phyloP scores from a whole-genome alignment of 2,888 invertebrate genomes.

The Stenodema calcarata region DNA sequence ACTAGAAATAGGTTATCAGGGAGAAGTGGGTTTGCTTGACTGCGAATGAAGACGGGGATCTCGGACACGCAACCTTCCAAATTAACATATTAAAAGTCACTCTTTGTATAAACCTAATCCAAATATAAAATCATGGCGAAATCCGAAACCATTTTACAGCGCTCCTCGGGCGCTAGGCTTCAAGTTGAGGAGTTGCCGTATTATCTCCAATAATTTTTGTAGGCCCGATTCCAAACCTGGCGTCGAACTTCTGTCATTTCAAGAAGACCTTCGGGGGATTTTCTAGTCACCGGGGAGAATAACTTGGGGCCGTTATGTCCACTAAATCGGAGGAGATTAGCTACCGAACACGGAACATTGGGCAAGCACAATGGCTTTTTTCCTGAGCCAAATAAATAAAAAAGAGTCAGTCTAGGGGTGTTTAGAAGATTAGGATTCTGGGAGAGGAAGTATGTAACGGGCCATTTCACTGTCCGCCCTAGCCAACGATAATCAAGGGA shows the following conservation, averaged over 20 bases:
- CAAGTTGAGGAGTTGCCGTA: no score
- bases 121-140: no score
- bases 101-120: no score
- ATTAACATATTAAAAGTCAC: no score
- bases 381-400: conserved; percentile 4
- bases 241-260: neutral
- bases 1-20: no score
- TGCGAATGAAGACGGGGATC: no score
- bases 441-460: conserved; percentile 28
- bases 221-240: neutral
- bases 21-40: no score
- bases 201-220: no score
- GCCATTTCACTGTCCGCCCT: conserved; percentile 16
- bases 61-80: no score
- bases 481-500: neutral
- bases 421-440: conserved; percentile 35
- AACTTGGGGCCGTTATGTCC: conserved; percentile 38
- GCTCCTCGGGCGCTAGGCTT: no score
- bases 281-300: neutral
- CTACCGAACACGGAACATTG: conserved; percentile 43
- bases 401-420: conserved; percentile 11
- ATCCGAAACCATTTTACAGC: no score
- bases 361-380: conserved; percentile 44
- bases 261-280: neutral
- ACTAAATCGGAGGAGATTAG: conserved; percentile 47